Percentiles rank a stretch among this genome's conserved stretches.
phyloP scores from a whole-genome alignment of 2,888 invertebrate genomes.

The Phengaris alcon region DNA sequence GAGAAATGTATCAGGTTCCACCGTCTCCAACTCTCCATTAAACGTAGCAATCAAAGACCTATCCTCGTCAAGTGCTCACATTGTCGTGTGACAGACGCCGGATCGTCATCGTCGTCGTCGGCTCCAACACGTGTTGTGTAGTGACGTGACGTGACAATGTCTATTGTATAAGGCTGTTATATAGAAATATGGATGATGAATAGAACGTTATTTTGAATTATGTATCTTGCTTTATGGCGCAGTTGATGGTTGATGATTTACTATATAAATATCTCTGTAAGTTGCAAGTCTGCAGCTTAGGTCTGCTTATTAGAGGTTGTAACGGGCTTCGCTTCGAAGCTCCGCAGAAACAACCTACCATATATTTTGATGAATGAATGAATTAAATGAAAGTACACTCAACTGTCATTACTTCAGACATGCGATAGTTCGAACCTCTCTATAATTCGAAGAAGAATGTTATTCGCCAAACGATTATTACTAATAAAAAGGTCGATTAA shows the following conservation, averaged over 20 bases:
- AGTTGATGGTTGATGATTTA: not conserved
- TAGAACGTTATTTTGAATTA: not conserved
- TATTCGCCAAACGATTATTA: no score
- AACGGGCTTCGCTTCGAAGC: no score
- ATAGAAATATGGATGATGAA: not conserved
- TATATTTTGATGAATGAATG: no score
- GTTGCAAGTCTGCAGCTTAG: no score
- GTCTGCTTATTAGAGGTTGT: no score
- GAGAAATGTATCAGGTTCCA: not conserved
- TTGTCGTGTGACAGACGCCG: not conserved
- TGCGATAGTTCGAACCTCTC: no score
- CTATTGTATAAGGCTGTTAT: not conserved
- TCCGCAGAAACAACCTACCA: no score
- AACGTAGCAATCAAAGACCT: not conserved
- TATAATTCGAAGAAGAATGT: no score
- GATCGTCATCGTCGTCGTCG: not conserved
- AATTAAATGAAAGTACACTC: no score
- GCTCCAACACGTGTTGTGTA: not conserved
- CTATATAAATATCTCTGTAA: no score
- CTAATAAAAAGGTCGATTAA: no score
- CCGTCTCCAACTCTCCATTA: not conserved
- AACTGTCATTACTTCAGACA: not conserved
- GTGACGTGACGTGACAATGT: not conserved
- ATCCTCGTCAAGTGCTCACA: constrained; percentile 7
- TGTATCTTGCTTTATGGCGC: not conserved